A percentile compares a stretch with the other conserved stretches of the same genome.
These are phyloP conservation scores for Oreochromis grahami DNA, from an alignment of 2,797 vertebrate species.

Conservation along the genomic window DNA sequence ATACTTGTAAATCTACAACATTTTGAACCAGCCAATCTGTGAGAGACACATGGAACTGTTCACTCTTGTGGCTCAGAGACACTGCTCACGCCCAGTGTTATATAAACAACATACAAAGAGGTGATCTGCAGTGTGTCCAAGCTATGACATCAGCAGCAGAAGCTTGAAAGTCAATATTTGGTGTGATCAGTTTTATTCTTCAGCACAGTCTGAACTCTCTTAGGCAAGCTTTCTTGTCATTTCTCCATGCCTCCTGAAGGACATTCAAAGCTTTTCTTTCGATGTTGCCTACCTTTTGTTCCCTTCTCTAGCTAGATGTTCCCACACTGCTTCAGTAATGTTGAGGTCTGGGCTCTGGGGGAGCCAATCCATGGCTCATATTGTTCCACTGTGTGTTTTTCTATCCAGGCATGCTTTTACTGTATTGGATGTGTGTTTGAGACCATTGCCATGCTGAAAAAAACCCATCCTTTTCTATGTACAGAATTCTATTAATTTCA, in stretches of 20 bases:
- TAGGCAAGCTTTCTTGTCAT: neutral
- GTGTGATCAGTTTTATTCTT: neutral
- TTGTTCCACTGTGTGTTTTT: neutral
- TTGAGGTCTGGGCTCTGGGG: neutral
- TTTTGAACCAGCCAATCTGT: neutral
- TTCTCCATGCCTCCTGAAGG: neutral
- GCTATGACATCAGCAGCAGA: slow-evolving; percentile 36
- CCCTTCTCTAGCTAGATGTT: neutral
- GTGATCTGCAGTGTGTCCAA: slow-evolving; percentile 21
- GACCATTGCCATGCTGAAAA: neutral
- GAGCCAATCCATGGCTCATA: neutral
- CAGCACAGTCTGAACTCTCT: neutral
- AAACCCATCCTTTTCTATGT: accelerated
- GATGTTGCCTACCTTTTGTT: neutral
- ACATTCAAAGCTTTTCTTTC: neutral
- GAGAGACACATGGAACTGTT: slow-evolving; percentile 18
- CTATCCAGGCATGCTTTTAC: neutral
- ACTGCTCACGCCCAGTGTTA: neutral
- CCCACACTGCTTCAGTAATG: neutral
- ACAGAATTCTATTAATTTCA: neutral
- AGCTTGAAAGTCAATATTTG: neutral
- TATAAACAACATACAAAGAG: slow-evolving; percentile 32
- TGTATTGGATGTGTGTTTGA: neutral
- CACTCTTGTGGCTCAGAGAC: neutral
- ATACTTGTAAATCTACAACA: neutral